phyloP scores from a whole-genome alignment of 64 coral and sea anemone species.

The Stylophora pistillata region DNA sequence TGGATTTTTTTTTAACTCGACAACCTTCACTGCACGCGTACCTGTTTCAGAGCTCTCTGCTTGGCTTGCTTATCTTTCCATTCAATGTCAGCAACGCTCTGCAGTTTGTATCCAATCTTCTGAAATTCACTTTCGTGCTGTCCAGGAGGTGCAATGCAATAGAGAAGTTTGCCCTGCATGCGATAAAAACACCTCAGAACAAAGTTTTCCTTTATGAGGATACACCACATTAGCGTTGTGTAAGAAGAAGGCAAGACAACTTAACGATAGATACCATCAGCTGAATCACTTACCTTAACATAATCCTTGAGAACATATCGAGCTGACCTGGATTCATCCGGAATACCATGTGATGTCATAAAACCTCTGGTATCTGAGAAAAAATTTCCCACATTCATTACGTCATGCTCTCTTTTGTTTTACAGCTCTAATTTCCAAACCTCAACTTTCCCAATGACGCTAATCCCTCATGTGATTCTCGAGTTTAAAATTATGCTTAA shows the following conservation, averaged over 20 bases:
- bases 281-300: slow-evolving; percentile 64
- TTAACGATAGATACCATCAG: neutral
- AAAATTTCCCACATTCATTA: neutral
- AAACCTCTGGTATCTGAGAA: slow-evolving; percentile 83
- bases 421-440: too few species aligned
- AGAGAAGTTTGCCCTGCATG: slow-evolving; percentile 79
- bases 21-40: neutral
- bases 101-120: slow-evolving; percentile 59
- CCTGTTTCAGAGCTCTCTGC: neutral
- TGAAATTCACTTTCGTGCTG: slow-evolving; percentile 70
- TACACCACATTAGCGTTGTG: too few species aligned
- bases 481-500: too few species aligned
- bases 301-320: slow-evolving; percentile 97
- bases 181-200: too few species aligned
- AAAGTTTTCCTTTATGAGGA: too few species aligned
- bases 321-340: slow-evolving; percentile 82
- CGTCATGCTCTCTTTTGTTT: neutral
- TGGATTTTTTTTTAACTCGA: too few species aligned
- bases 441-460: too few species aligned
- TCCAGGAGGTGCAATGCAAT: slow-evolving; percentile 84
- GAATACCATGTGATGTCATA: slow-evolving; percentile 87
- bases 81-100: slow-evolving; percentile 55
- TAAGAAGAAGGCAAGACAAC: too few species aligned
- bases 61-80: slow-evolving; percentile 1
- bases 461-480: too few species aligned